Base-by-base conservation (phyloP, 2,797 vertebrate genomes). In the Eutrigla gurnardus region DNA sequence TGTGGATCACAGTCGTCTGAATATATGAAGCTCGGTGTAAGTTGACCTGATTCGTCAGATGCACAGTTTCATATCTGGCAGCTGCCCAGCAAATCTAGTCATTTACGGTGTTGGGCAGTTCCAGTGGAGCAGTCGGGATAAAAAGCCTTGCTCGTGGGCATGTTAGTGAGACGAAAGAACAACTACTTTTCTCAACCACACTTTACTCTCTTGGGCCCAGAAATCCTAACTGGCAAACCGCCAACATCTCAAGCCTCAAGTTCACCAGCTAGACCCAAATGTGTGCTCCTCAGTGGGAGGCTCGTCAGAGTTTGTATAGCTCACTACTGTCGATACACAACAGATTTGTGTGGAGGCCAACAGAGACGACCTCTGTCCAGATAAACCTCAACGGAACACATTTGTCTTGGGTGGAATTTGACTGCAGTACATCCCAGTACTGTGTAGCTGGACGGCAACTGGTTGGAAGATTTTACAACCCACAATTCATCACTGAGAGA, bases 221-320 rank as follows among this genome's bases (percentile, higher is more conserved):
- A 80, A 65, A 75, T 83, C 70, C 69, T 57, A 80, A 7, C 40
- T 77, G 79, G 70, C 72, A 18, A 5, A 59, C 46, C 0, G 54
- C 78, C 84, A 81, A 35, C 17, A 1, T 70, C 59, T 78, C 59
- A 47, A 46, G 59, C 72, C 73, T 73, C 54, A 7, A 68, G 73
- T 70, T 33, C 43, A 40, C 14, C 49, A 45, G 61, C 36, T 36
- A 54, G 6, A 62, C 47, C 13, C 47, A 54, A 13, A 32, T 14
- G 17, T 36, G 53, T 2, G 46, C 65, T 32, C 32, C 70, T 77
- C 46, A 42, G 35, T 66, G 60, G 54, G 59, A 64, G 36, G 36
- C 57, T 53, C 42, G 62, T 53, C 32, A 15, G 46, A 42, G 40
- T 68, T 70, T 76, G 12, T 50, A 6, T 49, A 42, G 68, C 43